Conservation (phyloP, 2,888 invertebrate genomes). For the Portevinia maculata region DNA sequence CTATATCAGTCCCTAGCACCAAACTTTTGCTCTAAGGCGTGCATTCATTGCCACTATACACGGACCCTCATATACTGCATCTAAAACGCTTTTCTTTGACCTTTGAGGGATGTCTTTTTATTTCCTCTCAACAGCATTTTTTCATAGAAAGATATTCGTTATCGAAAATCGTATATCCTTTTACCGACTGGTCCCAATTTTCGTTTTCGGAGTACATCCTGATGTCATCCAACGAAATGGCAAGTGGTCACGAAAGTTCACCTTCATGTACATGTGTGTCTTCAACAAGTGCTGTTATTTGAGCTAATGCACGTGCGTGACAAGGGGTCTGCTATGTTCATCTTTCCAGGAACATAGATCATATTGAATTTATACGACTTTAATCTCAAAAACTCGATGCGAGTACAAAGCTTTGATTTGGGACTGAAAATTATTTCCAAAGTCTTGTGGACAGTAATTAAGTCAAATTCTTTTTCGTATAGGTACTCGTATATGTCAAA, state of each 20-base stretch:
- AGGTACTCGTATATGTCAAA: constrained; percentile 80
- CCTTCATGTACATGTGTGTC: background rate
- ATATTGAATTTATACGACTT: constrained; percentile 74
- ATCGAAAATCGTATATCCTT: constrained; percentile 35
- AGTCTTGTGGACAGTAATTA: constrained; percentile 77
- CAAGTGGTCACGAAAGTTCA: constrained; percentile 12
- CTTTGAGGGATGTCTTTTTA: constrained; percentile 55
- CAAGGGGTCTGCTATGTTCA: constrained; percentile 77
- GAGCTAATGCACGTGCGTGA: constrained; percentile 60
- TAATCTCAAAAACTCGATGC: constrained; percentile 76
- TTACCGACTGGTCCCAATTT: constrained; percentile 17
- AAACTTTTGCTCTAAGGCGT: constrained; percentile 80
- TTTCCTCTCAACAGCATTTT: constrained; percentile 47
- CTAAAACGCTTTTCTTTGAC: constrained; percentile 61
- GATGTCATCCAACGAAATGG: constrained; percentile 4
- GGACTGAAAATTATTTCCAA: constrained; percentile 76
- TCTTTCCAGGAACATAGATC: constrained; percentile 70
- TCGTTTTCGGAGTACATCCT: background rate
- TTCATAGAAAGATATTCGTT: constrained; percentile 44
- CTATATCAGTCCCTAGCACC: constrained; percentile 78
- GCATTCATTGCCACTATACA: constrained; percentile 77
- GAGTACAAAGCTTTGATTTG: constrained; percentile 75
- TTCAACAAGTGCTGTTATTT: background rate
- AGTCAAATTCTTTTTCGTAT: constrained; percentile 79
- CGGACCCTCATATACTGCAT: constrained; percentile 78